Base-by-base conservation (phyloP, 2,888 invertebrate genomes). In the Himalopsyche kuldschensis region DNA sequence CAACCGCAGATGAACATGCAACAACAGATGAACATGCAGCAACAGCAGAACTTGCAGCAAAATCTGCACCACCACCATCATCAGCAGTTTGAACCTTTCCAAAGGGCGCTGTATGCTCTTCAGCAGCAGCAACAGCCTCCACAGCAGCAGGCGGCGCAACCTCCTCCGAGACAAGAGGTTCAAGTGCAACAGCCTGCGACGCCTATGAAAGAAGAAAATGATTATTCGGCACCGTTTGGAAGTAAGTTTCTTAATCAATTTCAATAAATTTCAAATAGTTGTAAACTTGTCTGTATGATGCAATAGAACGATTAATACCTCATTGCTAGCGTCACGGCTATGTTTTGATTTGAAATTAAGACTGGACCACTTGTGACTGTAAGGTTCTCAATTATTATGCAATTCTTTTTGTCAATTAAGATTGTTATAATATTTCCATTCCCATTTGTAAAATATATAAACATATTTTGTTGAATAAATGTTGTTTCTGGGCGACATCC, bases 1-100 rank as follows among this genome's bases (percentile, higher is more conserved):
- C 83, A 86, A 92, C 88, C 77, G 91, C 90, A 87, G 90, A 90
- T 81, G 90, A 91, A 79, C 89, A 91, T 77, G 90, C 91, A 30
- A 31, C 81, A 20, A 32, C 77, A 77, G 41, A 89, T 90, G 83
- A 91, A 91, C 69, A 92, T 91, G 88, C 90, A 90, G 0, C 90
- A 90, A 0, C 91, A 91, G 88, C 91, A 91, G 11, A 91, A 91
- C 24, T 88, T 87, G 48, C 88, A 89, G 4, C 90, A 89, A 85
- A 91, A 90, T 85, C 89, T 88, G 86, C 47, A 69, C 11, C 69
- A 69, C 27, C 69, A 69, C 11, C 69, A 82, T 48, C 30, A 76
- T 75, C 87, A 78, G 20, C 79, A 85, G 46, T 85, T 83, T 35
- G 82, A 85, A 47, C 85, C 85, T 8, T 85, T 83, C 75, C 81